Evolutionary conservation across 2,888 invertebrate species (phyloP), one percentile per base, ranked within the genome.

Genomic region (Dynastes grantii): DNA sequence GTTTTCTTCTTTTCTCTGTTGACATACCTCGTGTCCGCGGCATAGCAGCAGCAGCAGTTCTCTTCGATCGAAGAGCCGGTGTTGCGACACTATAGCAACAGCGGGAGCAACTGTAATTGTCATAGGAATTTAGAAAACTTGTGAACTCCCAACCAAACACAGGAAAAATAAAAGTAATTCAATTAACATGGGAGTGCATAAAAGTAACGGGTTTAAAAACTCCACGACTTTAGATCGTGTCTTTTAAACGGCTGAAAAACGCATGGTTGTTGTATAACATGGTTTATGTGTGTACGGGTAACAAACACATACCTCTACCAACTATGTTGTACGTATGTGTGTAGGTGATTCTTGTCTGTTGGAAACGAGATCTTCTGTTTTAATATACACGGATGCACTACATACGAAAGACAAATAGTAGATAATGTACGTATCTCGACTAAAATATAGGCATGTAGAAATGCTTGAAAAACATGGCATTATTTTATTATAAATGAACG

Each of bases 141-240:
- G 78, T 78, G 71, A 78, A 78, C 71, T 78, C 71, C 65, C 78
- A 64, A 64, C 73, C 78, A 78, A 78, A 78, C 64, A 78, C 63
- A 70, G 71, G 71, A 78, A 78, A 73, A 78, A 78, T 73, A 78
- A 78, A 73, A 78, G 78, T 78, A 78, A 78, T 78, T 78, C 78
- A 78, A 78, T 78, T 78, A 78, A 73, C 73, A 64, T 45, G 49
- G 64, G 78, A 78, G 78, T 78, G 64, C 78, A 65, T 73, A 78
- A 78, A 78, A 71, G 71, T 78, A 78, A 78, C 77, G 78, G 77
- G 68, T 68, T 58, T 58, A 73, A 58, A 73, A 73, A 73, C 58
- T 73, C 73, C 73, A 73, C 58, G 73, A 58, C 73, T 73, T 9
- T 40, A 40, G 37, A 55, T 73, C 73, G 40, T 73, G 73, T 61